These are phyloP conservation scores for Drosophila tristis DNA, from an alignment of 1,140 invertebrate species.

Conservation along the genomic window DNA sequence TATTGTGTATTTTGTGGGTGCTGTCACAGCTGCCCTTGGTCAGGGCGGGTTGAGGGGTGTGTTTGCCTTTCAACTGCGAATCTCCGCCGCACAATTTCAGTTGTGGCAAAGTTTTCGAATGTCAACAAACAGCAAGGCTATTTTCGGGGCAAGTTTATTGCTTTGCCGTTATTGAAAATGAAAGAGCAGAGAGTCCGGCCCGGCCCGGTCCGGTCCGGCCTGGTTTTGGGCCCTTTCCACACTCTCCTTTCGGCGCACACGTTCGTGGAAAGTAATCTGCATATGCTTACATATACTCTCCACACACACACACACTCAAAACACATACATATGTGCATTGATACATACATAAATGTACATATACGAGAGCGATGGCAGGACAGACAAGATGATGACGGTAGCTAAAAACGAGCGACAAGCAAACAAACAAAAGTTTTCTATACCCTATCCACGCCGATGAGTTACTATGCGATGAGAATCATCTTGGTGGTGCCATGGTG, in stretches of 20 bases:
- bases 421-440: constrained; percentile 50
- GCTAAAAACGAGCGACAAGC: constrained; percentile 22
- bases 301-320: constrained; percentile 5
- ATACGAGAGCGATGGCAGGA: too few species aligned
- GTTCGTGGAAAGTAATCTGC: constrained; percentile 48
- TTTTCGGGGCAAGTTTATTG: constrained; percentile 61
- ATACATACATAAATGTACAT: too few species aligned
- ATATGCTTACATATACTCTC: constrained; percentile 37
- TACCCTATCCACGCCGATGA: constrained; percentile 13
- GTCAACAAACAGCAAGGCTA: constrained; percentile 25
- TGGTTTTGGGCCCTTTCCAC: constrained; percentile 11
- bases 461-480: constrained; percentile 4
- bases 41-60: too few species aligned
- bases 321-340: not conserved
- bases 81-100: constrained; percentile 4
- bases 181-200: constrained; percentile 22
- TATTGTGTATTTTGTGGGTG: too few species aligned
- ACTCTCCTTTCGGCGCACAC: not conserved
- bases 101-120: constrained; percentile 35
- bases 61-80: too few species aligned
- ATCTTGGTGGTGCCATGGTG: constrained; percentile 8
- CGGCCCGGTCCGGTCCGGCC: too few species aligned
- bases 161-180: constrained; percentile 67
- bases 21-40: too few species aligned
- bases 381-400: not conserved